Conservation (phyloP, 1,140 invertebrate genomes). For the Megathymus violae region DNA sequence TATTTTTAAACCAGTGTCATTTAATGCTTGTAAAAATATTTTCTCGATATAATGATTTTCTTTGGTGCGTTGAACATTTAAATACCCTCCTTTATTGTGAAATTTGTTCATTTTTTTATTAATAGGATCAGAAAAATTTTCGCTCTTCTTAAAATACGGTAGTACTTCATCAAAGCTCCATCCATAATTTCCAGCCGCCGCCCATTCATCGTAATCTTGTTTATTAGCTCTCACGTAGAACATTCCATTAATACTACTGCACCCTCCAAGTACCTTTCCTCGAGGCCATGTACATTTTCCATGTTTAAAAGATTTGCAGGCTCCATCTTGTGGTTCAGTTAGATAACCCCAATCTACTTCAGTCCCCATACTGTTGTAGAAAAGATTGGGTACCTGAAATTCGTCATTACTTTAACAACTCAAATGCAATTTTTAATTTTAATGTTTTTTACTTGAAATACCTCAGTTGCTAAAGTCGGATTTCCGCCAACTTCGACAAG, state of each 20-base stretch:
- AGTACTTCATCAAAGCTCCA: slow-evolving; percentile 80
- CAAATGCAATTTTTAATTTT: too few species aligned
- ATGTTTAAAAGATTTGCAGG: slow-evolving; percentile 60
- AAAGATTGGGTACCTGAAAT: slow-evolving; percentile 51
- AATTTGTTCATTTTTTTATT: slow-evolving; percentile 78
- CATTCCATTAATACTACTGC: slow-evolving; percentile 87
- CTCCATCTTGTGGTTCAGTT: slow-evolving; percentile 77
- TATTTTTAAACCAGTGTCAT: slow-evolving; percentile 88
- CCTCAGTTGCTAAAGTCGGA: slow-evolving; percentile 48
- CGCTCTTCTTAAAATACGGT: slow-evolving; percentile 78
- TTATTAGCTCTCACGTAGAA: slow-evolving; percentile 86
- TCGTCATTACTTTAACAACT: neutral
- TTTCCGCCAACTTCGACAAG: slow-evolving; percentile 80
- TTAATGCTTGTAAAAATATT: slow-evolving; percentile 88
- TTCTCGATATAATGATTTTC: slow-evolving; percentile 87
- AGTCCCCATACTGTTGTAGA: slow-evolving; percentile 52
- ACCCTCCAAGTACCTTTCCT: slow-evolving; percentile 86
- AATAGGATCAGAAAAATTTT: slow-evolving; percentile 86
- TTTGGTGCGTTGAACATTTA: slow-evolving; percentile 89
- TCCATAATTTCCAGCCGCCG: slow-evolving; percentile 59
- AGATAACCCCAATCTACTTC: slow-evolving; percentile 83
- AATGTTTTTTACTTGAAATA: too few species aligned
- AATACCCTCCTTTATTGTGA: slow-evolving; percentile 89
- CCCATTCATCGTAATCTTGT: slow-evolving; percentile 88
- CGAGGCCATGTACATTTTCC: slow-evolving; percentile 81